A percentile compares a stretch with the other conserved stretches of the same genome.
Conservation (phyloP, 2,113 vertebrate genomes). For the Calyptomena viridis region DNA sequence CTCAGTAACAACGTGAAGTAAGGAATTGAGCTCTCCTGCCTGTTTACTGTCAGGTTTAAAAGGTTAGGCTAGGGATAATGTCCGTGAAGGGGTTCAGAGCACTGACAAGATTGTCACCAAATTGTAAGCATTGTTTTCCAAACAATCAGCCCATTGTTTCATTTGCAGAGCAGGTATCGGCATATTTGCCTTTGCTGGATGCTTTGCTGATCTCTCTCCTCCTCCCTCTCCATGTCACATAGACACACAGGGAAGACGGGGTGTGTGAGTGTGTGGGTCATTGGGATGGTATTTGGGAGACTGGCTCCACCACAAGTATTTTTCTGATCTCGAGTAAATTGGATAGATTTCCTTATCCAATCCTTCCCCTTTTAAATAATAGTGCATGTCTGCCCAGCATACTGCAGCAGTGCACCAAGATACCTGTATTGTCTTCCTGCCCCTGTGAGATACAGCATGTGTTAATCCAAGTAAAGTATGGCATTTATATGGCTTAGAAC, state of each 20-base stretch:
- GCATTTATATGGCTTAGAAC: not conserved
- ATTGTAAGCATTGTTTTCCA: not conserved
- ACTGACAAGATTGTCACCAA: not conserved
- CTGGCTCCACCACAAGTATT: not conserved
- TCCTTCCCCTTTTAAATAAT: not conserved
- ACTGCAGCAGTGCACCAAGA: not conserved
- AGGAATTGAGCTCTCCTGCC: not conserved
- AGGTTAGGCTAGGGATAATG: not conserved
- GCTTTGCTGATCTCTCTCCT: not conserved
- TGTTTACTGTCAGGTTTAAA: not conserved
- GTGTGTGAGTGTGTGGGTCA: not conserved
- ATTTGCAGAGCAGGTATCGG: not conserved
- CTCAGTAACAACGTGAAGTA: not conserved
- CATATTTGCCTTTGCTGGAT: not conserved
- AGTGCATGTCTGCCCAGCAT: not conserved
- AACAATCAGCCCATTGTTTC: not conserved
- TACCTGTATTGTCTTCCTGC: not conserved
- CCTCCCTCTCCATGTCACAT: not conserved
- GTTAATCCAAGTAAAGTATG: not conserved
- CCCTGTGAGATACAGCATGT: not conserved
- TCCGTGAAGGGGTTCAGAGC: not conserved
- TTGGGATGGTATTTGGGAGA: not conserved
- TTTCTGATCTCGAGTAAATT: not conserved
- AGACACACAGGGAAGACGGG: too few species aligned
- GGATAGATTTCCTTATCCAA: not conserved